phyloP scores from a whole-genome alignment of 30 jellyfish, hydroid and myxozoan genomes.

The Turritopsis rubra region DNA sequence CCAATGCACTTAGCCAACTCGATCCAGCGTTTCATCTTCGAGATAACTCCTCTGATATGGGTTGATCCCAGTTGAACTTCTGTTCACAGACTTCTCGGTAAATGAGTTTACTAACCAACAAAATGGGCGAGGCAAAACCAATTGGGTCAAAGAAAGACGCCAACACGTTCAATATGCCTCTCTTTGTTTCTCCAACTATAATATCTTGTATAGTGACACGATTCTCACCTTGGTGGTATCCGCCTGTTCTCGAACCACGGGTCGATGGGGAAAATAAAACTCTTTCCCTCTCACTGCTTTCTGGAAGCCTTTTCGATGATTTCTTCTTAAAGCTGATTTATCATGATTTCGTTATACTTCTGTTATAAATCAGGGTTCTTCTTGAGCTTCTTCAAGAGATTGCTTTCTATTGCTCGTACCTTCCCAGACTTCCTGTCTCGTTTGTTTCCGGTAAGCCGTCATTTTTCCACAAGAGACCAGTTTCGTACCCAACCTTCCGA shows the following conservation, averaged over 20 bases:
- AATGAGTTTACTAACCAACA: constrained; percentile 30
- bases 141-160: too few relatives aligned
- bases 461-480: constrained; percentile 50
- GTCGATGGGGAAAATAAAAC: constrained; percentile 19
- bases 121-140: constrained; percentile 40
- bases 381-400: constrained; percentile 36
- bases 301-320: constrained; percentile 30
- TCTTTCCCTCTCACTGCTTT: constrained; percentile 24
- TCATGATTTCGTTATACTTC: constrained; percentile 44
- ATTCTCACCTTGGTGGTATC: constrained; percentile 28
- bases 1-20: too few relatives aligned
- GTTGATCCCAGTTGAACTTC: too few relatives aligned
- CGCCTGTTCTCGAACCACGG: constrained; percentile 16
- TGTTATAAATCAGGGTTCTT: constrained; percentile 37
- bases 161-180: too few relatives aligned
- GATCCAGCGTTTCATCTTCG: too few relatives aligned
- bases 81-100: too few relatives aligned
- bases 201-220: too few relatives aligned
- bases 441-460: constrained; percentile 34
- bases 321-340: constrained; percentile 49
- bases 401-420: too few relatives aligned
- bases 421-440: constrained; percentile 57
- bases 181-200: too few relatives aligned
- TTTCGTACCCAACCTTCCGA: constrained; percentile 55
- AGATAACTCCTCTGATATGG: too few relatives aligned